Conservation (phyloP, 2,113 vertebrate genomes). For the Mungos mungo region DNA sequence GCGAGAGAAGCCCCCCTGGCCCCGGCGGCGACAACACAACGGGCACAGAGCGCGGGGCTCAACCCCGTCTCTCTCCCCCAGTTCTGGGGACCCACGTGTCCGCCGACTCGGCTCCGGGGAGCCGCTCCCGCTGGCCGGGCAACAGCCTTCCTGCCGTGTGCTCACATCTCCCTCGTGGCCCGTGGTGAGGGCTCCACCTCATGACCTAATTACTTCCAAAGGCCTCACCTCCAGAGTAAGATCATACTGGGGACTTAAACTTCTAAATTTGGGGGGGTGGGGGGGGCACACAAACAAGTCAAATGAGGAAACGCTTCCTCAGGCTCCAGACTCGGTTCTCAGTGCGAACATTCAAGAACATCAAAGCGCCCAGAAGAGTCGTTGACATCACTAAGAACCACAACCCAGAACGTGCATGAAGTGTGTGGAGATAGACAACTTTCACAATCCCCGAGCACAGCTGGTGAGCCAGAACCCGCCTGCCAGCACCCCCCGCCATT, state of each 20-base stretch:
- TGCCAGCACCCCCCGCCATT: not conserved
- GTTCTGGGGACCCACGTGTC: not conserved
- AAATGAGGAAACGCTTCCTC: not conserved
- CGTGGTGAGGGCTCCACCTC: not conserved
- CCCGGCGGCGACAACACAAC: too few relatives aligned
- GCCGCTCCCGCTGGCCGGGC: not conserved
- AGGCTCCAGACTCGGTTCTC: not conserved
- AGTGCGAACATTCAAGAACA: not conserved
- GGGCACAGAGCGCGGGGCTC: not conserved
- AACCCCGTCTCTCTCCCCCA: rapidly evolving
- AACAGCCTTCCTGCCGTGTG: too few relatives aligned
- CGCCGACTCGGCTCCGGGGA: not conserved
- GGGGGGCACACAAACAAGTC: not conserved
- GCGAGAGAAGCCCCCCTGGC: not conserved
- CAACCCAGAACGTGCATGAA: not conserved
- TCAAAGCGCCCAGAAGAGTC: not conserved
- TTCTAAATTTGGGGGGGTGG: not conserved
- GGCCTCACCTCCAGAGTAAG: too few relatives aligned
- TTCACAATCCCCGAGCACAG: not conserved
- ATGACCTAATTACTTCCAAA: not conserved
- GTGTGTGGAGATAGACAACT: not conserved
- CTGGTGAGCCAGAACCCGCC: not conserved
- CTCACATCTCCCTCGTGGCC: not conserved
- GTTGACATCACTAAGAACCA: not conserved
- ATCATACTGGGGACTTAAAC: not conserved